Conservation (phyloP, 2,113 vertebrate species). For the Thymallus thymallus region DNA sequence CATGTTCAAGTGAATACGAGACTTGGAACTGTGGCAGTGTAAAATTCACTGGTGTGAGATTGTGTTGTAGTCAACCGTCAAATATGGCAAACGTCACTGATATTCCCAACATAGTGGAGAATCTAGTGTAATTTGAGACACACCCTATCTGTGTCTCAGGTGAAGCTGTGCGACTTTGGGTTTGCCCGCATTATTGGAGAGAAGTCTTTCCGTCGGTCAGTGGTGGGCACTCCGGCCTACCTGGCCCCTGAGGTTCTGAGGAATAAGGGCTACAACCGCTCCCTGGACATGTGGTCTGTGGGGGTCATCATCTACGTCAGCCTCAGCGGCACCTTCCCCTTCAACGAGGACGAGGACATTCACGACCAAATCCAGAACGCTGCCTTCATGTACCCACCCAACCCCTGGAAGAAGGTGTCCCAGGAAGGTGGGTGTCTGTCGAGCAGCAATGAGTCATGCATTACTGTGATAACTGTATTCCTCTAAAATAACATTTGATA, state of each 20-base stretch:
- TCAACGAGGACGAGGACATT: conserved; percentile 98
- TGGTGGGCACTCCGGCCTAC: conserved; percentile 95
- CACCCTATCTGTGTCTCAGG: conserved; percentile 65
- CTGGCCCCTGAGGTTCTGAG: conserved; percentile 93
- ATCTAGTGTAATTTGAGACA: too few relatives aligned
- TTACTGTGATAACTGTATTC: too few relatives aligned
- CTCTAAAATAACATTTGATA: too few relatives aligned
- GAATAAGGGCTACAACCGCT: conserved; percentile 97
- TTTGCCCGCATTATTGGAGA: conserved; percentile 97
- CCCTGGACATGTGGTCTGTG: conserved; percentile 98
- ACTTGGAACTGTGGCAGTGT: too few relatives aligned
- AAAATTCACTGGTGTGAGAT: too few relatives aligned
- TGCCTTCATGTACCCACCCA: conserved; percentile 97
- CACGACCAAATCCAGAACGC: conserved; percentile 98
- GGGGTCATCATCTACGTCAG: conserved; percentile 98
- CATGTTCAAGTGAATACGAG: too few relatives aligned
- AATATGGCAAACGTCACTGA: too few relatives aligned
- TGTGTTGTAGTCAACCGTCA: too few relatives aligned
- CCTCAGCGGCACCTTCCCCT: conserved; percentile 95
- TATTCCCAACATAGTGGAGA: too few relatives aligned
- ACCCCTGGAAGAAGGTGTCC: conserved; percentile 96
- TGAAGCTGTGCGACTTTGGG: conserved; percentile 97
- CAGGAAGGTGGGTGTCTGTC: conserved; percentile 79
- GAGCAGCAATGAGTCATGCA: too few relatives aligned
- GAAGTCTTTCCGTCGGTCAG: conserved; percentile 94